Base-by-base conservation (phyloP, 2,888 invertebrate species). In the Dryomyza anilis region DNA sequence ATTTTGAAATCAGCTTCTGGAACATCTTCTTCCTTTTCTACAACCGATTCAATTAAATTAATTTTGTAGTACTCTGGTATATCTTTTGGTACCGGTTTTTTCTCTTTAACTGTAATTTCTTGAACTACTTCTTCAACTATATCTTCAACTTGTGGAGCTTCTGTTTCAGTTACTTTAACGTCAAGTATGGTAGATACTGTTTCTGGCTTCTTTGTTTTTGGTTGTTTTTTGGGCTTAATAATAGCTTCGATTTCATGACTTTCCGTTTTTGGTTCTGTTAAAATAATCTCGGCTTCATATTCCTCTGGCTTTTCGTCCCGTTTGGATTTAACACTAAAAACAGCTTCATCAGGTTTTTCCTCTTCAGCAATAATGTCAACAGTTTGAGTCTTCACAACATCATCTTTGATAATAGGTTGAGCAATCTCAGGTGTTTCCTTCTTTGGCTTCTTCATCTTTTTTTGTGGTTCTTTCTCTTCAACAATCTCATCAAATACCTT, bases 211-310 rank as follows among this genome's bases (percentile, higher is more conserved):
- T 72, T 71, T 3, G 69, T 67, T 46, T 70, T 70, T 25, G 67
- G 69, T 55, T 67, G 67, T 55, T 71, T 71, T 46, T 70, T 72
- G 8, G 67, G 55, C 52, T 70, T 71, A 14, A 73, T 67, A 58
- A 67, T 50, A 4, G 69, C 65, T 12, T 69, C 67, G 14, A 68
- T 69, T 66, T 72, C 72, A 10, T 65, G 67, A 50, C 71, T 70
- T 52, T 81, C 77, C 6, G 65, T 64, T 57, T 75, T 77, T 4
- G 77, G 74, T 45, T 77, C 72, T 1, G 74, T 73, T 3, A 79
- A 19, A 0, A 74, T 69, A 63, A 80, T 65, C 29, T 75, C 64
- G 3, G 77, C 74, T 53, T 78, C 76, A 59, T 72, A 71, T 46
- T 70, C 73, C 33, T 68, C 64, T 19, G 65, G 65, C 30, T 68